Evolutionary conservation across 2,888 invertebrate genomes (phyloP).

Genomic region (Amphipoea lucens): DNA sequence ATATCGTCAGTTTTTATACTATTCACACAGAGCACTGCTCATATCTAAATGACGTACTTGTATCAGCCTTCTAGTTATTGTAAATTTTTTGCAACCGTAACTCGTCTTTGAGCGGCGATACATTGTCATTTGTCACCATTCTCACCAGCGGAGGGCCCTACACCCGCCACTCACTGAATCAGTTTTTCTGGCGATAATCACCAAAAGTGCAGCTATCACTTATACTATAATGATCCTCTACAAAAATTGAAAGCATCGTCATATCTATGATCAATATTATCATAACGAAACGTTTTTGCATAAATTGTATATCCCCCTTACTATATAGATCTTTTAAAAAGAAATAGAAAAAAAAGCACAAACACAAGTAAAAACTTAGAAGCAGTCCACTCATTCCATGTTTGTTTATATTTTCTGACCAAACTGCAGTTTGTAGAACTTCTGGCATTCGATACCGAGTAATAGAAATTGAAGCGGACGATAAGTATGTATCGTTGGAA

Average conservation of each 20-base stretch:
- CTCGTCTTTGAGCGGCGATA: no score
- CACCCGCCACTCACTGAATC: no score
- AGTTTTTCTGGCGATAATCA: no score
- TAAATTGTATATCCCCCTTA: not conserved
- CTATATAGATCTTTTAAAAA: not conserved
- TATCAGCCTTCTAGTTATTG: no score
- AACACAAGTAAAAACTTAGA: slow-evolving; percentile 11
- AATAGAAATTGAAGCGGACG: slow-evolving; percentile 28
- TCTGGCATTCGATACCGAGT: slow-evolving; percentile 6
- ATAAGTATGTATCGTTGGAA: slow-evolving; percentile 23
- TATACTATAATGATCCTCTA: no score
- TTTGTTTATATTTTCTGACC: slow-evolving; percentile 33
- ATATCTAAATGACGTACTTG: no score
- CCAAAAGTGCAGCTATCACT: no score
- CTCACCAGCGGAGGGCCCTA: no score
- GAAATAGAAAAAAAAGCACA: not conserved
- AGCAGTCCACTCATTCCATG: not conserved
- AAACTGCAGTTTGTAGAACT: slow-evolving; percentile 24
- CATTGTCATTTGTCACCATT: no score
- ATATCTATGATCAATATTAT: not conserved
- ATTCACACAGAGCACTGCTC: no score
- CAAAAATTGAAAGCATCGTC: not conserved
- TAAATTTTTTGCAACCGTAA: no score
- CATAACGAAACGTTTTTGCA: not conserved
- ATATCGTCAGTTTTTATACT: no score